phyloP scores from a whole-genome alignment of 2,797 vertebrate species.

The Thamnophis elegans region DNA sequence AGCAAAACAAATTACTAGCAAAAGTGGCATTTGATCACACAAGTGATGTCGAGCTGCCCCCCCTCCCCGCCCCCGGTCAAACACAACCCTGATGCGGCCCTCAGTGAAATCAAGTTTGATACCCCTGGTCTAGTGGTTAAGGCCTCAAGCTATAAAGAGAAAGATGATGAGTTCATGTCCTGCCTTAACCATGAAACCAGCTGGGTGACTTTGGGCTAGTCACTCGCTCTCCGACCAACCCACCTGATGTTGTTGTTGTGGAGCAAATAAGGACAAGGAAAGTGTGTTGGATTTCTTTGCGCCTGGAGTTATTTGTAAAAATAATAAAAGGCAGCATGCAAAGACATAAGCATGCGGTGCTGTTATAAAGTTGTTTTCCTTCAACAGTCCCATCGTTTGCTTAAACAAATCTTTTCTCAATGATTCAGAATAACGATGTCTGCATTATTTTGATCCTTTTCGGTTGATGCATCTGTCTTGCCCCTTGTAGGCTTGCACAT shows the following conservation, averaged over 20 bases:
- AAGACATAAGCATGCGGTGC: background rate
- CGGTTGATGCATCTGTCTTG: background rate
- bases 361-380: background rate
- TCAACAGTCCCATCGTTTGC: background rate
- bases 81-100: no score
- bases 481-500: slow-evolving; percentile 81
- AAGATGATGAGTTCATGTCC: background rate
- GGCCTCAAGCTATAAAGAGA: background rate
- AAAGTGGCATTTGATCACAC: no score
- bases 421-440: background rate
- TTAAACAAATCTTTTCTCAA: background rate
- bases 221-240: background rate
- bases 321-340: background rate
- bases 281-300: background rate
- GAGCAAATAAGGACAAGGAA: background rate
- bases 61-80: no score
- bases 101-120: no score
- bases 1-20: no score
- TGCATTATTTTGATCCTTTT: background rate
- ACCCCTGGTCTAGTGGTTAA: background rate
- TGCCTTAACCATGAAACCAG: background rate
- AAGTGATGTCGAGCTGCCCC: no score
- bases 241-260: background rate
- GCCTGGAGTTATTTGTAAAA: background rate
- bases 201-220: background rate